Evolutionary conservation across 2,797 vertebrate genomes (phyloP).

Genomic region (Rhinogobio ventralis): DNA sequence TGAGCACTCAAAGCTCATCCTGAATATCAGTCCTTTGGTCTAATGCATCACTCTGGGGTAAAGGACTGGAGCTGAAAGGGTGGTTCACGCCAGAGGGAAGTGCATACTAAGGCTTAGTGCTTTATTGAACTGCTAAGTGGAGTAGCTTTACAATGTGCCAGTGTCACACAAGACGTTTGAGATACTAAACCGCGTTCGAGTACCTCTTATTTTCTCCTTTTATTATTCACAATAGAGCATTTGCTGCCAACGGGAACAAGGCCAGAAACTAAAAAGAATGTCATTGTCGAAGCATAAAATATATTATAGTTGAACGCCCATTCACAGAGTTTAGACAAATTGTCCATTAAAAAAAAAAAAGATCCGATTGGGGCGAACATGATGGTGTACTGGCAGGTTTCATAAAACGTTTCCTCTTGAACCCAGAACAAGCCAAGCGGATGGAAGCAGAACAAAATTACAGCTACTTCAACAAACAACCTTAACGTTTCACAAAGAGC

Average conservation of each 20-base stretch:
- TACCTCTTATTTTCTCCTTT: slow-evolving; percentile 4
- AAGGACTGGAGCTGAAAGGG: slow-evolving; percentile 9
- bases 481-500: background rate
- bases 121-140: slow-evolving; percentile 33
- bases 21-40: slow-evolving; percentile 23
- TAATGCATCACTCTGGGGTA: slow-evolving; percentile 22
- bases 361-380: slow-evolving; percentile 12
- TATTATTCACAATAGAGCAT: slow-evolving; percentile 27
- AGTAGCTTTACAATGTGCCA: slow-evolving; percentile 22
- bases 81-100: slow-evolving; percentile 19
- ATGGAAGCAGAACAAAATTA: slow-evolving; percentile 25
- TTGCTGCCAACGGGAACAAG: slow-evolving; percentile 45
- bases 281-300: slow-evolving; percentile 48
- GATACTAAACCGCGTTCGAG: slow-evolving; percentile 18
- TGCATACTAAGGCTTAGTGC: slow-evolving; percentile 10
- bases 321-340: slow-evolving; percentile 38
- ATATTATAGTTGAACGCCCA: slow-evolving; percentile 39
- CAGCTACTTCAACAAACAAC: slow-evolving; percentile 38
- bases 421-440: background rate
- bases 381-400: slow-evolving; percentile 11
- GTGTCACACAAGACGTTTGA: slow-evolving; percentile 29
- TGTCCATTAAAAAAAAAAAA: slow-evolving; percentile 26
- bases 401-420: slow-evolving; percentile 21
- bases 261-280: slow-evolving; percentile 45
- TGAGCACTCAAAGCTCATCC: slow-evolving; percentile 37